Base-by-base conservation (phyloP, 2,797 vertebrate species). In the Choloepus didactylus region DNA sequence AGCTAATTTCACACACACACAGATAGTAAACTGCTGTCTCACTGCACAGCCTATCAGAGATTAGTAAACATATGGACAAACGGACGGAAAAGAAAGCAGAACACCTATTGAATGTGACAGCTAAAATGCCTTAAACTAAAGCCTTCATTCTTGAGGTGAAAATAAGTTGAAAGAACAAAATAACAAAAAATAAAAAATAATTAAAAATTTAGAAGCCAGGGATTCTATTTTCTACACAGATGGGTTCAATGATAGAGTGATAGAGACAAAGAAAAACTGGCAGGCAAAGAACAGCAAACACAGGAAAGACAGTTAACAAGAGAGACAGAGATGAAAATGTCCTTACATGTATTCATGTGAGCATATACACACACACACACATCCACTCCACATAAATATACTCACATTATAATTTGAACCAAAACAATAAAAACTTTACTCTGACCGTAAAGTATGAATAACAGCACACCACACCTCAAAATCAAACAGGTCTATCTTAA, bases 1-100 rank as follows among this genome's bases (percentile, higher is more conserved):
- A 98, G 98, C 98, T 98, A 98, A 98, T 98, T 98, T 98, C 98
- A 98, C 98, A 98, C 98, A 94, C 96, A 96, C 94, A 95, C 35
- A 95, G 96, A 98, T 97, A 98, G 98, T 98, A 98, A 98, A 98
- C 98, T 98, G 98, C 98, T 98, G 97, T 98, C 98, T 98, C 96
- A 21, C 97, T 97, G 97, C 97, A 98, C 97, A 98, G 98, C 97
- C 98, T 98, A 98, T 98, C 97, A 98, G 98, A 98, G 95, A 97
- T 97, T 95, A 95, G 97, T 94, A 98, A 98, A 98, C 98, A 98
- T 98, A 98, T 98, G 98, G 98, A 98, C 98, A 98, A 98, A 98
- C 49, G 98, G 98, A 98, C 95, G 23, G 94, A 93, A 97, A 98
- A 98, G 97, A 96, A 98, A 97, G 96, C 93, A 96, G 88, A 95